These are phyloP conservation scores for Orthosia gothica DNA, from an alignment of 2,888 invertebrate species.

Conservation along the genomic window DNA sequence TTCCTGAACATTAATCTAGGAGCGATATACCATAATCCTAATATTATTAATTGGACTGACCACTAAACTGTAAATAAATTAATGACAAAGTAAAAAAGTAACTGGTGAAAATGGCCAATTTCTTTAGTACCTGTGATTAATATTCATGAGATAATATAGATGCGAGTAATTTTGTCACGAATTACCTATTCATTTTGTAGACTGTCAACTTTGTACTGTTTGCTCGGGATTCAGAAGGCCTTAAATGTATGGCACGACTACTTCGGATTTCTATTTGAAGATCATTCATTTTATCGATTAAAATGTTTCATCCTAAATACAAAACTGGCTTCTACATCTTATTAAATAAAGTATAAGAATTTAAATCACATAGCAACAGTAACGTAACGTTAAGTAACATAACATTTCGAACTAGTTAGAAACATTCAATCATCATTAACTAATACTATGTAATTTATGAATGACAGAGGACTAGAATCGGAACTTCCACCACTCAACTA, in stretches of 20 bases:
- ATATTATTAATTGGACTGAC: conserved; percentile 23
- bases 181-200: background rate
- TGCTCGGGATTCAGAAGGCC: background rate
- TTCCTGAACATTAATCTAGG: conserved; percentile 30
- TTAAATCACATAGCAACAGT: no score
- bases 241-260: background rate
- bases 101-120: background rate
- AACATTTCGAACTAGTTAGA: background rate
- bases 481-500: conserved; percentile 47
- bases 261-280: no score
- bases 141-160: background rate
- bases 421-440: background rate
- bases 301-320: background rate
- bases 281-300: no score
- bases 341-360: background rate
- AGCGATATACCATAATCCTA: conserved; percentile 32
- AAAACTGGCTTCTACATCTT: background rate
- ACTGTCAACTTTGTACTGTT: background rate
- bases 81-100: conserved; percentile 21
- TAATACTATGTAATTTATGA: background rate
- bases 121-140: background rate
- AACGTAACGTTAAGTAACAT: no score
- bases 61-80: conserved; percentile 31
- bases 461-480: conserved; percentile 11
- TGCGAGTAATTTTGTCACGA: background rate